Evolutionary conservation across 1,140 invertebrate genomes (phyloP).

Genomic region (Eriosoma lanigerum): DNA sequence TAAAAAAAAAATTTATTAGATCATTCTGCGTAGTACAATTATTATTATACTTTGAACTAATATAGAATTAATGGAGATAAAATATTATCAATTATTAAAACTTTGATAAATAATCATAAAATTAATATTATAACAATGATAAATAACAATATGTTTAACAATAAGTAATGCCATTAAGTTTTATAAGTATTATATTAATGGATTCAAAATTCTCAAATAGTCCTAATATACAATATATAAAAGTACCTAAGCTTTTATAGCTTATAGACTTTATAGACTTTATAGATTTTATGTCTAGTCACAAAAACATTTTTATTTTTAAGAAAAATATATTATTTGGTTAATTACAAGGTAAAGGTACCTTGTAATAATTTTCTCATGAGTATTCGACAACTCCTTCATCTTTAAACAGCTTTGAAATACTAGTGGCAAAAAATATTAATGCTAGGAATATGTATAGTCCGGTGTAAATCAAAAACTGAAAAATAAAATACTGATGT

Average conservation of each 20-base stretch:
- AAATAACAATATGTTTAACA: background rate
- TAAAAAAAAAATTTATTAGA: no score
- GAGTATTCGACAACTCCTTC: constrained; percentile 37
- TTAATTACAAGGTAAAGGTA: background rate
- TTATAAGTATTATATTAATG: no score
- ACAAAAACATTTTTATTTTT: background rate
- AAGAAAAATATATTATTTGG: background rate
- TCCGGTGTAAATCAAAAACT: constrained; percentile 30
- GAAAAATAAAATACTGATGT: background rate
- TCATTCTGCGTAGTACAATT: no score
- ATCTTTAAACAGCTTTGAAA: constrained; percentile 26
- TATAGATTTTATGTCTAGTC: background rate
- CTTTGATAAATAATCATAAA: no score
- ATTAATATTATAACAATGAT: no score
- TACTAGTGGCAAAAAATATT: background rate
- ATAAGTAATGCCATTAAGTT: background rate
- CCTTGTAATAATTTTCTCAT: background rate
- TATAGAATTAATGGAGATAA: no score
- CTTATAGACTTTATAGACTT: no score
- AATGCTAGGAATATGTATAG: constrained; percentile 1
- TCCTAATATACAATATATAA: background rate
- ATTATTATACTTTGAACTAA: no score
- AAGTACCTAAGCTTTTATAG: no score
- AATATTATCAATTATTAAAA: no score
- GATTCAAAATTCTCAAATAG: background rate